Evolutionary conservation across 2,888 invertebrate genomes (phyloP), one percentile per base, ranked within the genome.

Genomic region (Proisotoma minuta): DNA sequence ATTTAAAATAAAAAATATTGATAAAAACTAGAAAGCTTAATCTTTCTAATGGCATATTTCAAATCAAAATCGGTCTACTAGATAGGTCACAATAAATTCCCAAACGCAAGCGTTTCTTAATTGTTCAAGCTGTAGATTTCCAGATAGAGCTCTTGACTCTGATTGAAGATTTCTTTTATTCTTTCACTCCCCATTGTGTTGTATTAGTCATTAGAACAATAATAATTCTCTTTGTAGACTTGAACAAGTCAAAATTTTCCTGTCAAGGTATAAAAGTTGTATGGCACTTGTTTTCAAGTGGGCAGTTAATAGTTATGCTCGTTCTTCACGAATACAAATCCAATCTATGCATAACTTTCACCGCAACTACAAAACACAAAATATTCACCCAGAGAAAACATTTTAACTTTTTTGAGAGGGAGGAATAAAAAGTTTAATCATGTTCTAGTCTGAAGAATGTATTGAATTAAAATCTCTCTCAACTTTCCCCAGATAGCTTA

Each of bases 291-390:
- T n/a, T n/a, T 5, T 43, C 34, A 34, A 15, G 15, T 34, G 8
- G 34, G 43, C 43, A 43, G 18, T 5, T 43, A 43, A 43, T 43
- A 5, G 43, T 43, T 43, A 43, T 43, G 43, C 4, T 5, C 43
- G 15, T 43, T 43, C 18, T 43, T 43, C 43, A 43, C 43, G 43
- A 43, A 43, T 43, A 43, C 18, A 43, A 43, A 43, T 43, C 43
- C 18, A 20, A 43, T 43, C 20, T 43, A 20, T 43, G 43, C 34
- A 43, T 18, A 43, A 43, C 15, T 43, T 20, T 43, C 43, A 43
- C 18, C 43, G 15, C 43, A 15, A 43, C 10, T 10, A 34, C 15
- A 15, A 43, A 43, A 43, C 20, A 43, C 43, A 43, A 43, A 43
- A 20, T 43, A 18, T 43, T 15, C 18, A 12, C 5, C 20, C 43